Conservation (phyloP, 35 echinoderm and acorn worm genomes). For the Lytechinus pictus region DNA sequence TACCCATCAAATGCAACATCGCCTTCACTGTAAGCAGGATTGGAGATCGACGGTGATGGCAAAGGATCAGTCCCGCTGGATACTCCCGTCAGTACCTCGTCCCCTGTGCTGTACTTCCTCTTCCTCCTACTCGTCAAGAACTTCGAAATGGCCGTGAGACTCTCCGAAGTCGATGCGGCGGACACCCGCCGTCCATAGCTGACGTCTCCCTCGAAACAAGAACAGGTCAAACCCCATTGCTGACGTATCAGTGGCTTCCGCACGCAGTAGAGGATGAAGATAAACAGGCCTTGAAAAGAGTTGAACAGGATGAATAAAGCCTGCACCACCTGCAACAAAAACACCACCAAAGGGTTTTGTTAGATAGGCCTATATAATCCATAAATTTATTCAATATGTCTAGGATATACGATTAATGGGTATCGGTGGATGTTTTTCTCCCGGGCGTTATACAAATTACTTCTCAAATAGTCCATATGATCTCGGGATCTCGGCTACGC, state of each 20-base stretch:
- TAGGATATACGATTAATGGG: neutral
- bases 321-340: slow-evolving; percentile 40
- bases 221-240: neutral
- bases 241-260: neutral
- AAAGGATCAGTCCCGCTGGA: neutral
- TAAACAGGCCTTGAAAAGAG: slow-evolving; percentile 46
- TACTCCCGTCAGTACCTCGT: neutral
- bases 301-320: slow-evolving; percentile 71
- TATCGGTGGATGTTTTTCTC: no score
- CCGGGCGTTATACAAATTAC: no score
- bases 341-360: neutral
- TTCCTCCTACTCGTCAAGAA: neutral
- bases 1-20: neutral
- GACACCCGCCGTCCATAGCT: neutral
- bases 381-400: neutral
- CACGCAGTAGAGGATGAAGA: slow-evolving; percentile 49
- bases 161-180: neutral
- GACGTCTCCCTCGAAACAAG: neutral
- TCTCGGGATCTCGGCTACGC: no score
- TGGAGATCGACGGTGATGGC: neutral
- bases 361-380: neutral
- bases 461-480: no score
- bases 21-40: neutral
- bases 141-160: neutral
- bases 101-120: neutral